Percentiles rank a stretch among this genome's conserved stretches.
Evolutionary conservation across 2,797 vertebrate species (phyloP).

Genomic region (Lateolabrax maculatus): DNA sequence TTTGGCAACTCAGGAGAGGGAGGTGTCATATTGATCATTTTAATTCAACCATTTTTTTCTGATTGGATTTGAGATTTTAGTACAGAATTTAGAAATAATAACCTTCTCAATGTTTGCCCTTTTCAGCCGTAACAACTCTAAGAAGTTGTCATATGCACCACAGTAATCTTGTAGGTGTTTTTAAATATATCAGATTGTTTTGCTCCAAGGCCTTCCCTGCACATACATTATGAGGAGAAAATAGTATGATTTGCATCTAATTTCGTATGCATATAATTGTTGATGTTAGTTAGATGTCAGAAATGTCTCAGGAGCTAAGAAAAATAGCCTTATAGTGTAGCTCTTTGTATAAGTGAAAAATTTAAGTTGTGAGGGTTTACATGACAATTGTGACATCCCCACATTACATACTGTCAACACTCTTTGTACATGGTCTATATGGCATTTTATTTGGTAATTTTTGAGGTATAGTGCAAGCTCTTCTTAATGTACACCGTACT

Average conservation of each 20-base stretch:
- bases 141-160: not conserved
- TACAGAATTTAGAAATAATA: not conserved
- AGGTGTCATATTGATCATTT: not conserved
- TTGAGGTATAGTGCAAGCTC: not conserved
- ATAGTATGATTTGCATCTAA: conserved; percentile 32
- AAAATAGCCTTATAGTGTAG: conserved; percentile 13
- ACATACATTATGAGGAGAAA: conserved; percentile 11
- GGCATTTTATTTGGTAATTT: conserved; percentile 8
- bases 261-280: conserved; percentile 33
- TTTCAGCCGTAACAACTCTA: not conserved
- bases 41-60: not conserved
- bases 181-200: conserved; percentile 27
- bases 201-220: conserved; percentile 5
- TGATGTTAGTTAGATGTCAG: conserved; percentile 34
- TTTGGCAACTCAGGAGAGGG: not conserved
- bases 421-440: not conserved
- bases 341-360: not conserved
- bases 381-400: conserved; percentile 17
- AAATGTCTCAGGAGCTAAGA: conserved; percentile 11
- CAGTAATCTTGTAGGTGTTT: conserved; percentile 5
- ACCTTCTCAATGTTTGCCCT: not conserved
- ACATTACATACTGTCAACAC: conserved; percentile 5
- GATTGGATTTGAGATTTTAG: not conserved
- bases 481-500: not conserved
- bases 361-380: not conserved